Conservation (phyloP, 2,888 invertebrate genomes). For the Branchipolynoe longqiensis region DNA sequence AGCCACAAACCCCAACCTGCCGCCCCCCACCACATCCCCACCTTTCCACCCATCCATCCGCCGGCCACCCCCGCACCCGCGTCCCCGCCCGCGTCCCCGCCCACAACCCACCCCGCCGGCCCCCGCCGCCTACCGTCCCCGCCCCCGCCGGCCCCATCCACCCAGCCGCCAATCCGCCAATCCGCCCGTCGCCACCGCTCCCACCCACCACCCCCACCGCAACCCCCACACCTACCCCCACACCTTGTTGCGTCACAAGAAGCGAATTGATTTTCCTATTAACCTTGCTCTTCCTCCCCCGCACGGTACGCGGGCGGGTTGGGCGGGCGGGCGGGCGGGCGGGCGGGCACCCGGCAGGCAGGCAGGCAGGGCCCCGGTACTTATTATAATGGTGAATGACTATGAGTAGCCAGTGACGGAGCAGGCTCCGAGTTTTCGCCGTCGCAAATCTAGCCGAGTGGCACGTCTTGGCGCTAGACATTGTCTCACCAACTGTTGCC, state of each 20-base stretch:
- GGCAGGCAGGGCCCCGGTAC: too few relatives aligned
- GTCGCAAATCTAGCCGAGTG: background rate
- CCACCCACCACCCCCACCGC: background rate
- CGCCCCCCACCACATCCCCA: too few relatives aligned
- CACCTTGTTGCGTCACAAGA: conserved; percentile 15
- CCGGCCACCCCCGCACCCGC: too few relatives aligned
- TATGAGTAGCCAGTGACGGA: conserved; percentile 48
- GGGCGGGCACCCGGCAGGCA: too few relatives aligned
- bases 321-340: too few relatives aligned
- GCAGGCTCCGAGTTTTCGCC: conserved; percentile 1
- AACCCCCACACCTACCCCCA: conserved; percentile 15
- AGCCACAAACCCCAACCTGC: too few relatives aligned
- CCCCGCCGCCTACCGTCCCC: background rate
- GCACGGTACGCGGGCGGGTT: background rate
- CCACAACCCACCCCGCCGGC: background rate
- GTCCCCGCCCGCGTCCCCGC: too few relatives aligned
- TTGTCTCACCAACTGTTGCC: conserved; percentile 34
- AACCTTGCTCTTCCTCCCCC: conserved; percentile 6
- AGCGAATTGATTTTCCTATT: conserved; percentile 42
- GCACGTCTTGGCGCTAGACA: background rate
- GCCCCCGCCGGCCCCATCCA: too few relatives aligned
- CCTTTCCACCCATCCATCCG: too few relatives aligned
- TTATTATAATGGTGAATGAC: conserved; percentile 46
- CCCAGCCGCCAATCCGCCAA: background rate
- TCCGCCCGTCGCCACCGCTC: background rate